Evolutionary conservation across 2,113 vertebrate genomes (phyloP).

Genomic region (Tragelaphus scriptus): DNA sequence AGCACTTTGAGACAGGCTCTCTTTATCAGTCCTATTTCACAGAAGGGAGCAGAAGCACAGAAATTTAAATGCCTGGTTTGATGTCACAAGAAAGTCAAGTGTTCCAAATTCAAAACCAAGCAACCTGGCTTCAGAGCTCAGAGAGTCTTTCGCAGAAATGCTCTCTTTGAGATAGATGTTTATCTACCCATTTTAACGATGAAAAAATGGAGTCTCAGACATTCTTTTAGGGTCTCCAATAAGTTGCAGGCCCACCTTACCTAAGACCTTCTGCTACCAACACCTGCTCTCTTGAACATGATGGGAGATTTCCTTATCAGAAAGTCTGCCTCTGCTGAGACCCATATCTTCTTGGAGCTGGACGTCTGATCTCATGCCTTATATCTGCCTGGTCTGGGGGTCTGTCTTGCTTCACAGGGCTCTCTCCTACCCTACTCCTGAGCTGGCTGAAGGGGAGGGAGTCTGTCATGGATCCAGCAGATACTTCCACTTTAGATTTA

Average conservation of each 20-base stretch:
- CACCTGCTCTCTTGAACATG: neutral
- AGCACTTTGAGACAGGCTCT: neutral
- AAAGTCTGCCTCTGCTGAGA: neutral
- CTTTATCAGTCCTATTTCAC: neutral
- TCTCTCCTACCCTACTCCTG: neutral
- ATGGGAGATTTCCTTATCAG: too few relatives aligned
- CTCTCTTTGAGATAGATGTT: neutral
- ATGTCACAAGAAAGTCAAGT: neutral
- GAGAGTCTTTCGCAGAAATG: neutral
- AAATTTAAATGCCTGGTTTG: neutral
- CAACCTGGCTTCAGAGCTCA: neutral
- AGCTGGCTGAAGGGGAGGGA: neutral
- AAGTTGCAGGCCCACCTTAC: neutral
- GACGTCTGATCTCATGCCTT: neutral
- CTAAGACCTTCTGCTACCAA: neutral
- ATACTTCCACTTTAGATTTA: conserved; percentile 56
- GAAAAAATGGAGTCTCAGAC: neutral
- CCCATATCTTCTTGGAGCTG: neutral
- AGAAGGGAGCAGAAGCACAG: neutral
- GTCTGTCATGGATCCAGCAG: neutral
- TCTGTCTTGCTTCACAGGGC: neutral
- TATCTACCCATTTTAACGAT: neutral
- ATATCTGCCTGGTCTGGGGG: neutral
- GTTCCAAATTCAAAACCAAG: neutral
- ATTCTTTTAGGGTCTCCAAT: neutral